Evolutionary conservation across 2,113 vertebrate species (phyloP), one percentile per base, ranked within the genome.

Genomic region (Eurystomus gularis): DNA sequence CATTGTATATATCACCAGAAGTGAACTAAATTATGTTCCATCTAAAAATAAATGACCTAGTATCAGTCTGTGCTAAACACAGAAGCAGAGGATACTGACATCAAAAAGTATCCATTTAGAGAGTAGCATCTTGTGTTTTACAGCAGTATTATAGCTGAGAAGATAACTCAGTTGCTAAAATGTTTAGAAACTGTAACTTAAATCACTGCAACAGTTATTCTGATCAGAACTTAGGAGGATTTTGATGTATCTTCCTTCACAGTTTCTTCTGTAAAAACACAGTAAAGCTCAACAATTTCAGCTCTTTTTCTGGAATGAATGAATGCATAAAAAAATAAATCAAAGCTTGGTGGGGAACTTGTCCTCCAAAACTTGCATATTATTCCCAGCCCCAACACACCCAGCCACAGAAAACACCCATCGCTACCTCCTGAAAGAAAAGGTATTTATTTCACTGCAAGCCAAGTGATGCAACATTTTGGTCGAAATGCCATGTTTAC

Each of bases 11-110:
- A 51, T 55, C 48, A 75, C 46, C 65, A 93, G 28, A 83, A 94
- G 14, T 68, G 40, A 95, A 84, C 52, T 79, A 52, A 92, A 88
- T 46, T 71, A 31, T 57, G 86, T 52, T 75, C 25, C 35, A 79
- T 10, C 86, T 84, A 90, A 96, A 96, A 92, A 96, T 94, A 96
- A 94, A 28, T 71, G 96, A 62, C 95, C 94, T 51, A 71, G 46
- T 94, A 90, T 65, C 44, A 77, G 82, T 16, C 64, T 86, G 90
- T 73, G 61, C 88, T 71, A 60, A 60, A 81, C 17, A 60, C 69
- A 61, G 42, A 78, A 75, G 48, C 33, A 86, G 82, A 81, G 0
- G 6, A 71, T 12, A 66, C 8, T 15, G 29, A 87, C 75, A 93
- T 49, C 40, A 77, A 62, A 86, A 62, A n/a, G 12, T 24, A 75